These are phyloP conservation scores for Cydia pomonella DNA, from an alignment of 1,140 invertebrate genomes.

Conservation along the genomic window DNA sequence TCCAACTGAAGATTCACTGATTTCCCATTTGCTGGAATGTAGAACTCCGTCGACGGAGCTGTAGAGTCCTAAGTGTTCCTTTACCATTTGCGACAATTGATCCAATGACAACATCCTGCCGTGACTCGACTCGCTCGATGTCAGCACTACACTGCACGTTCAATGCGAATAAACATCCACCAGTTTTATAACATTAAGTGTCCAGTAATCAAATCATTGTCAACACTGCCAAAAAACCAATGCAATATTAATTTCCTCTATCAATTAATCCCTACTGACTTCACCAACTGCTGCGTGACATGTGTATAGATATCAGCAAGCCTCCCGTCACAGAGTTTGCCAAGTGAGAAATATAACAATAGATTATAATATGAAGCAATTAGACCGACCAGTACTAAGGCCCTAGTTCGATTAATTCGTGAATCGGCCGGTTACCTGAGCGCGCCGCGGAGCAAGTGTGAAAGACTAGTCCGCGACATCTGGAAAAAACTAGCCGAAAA, in stretches of 20 bases:
- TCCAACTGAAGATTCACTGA: constrained; percentile 80
- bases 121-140: constrained; percentile 59
- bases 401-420: constrained; percentile 28
- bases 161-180: constrained; percentile 65
- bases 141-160: constrained; percentile 69
- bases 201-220: constrained; percentile 55
- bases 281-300: constrained; percentile 53
- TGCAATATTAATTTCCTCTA: constrained; percentile 56
- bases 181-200: constrained; percentile 69
- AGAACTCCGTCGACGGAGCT: constrained; percentile 45
- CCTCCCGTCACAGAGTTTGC: constrained; percentile 54
- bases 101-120: constrained; percentile 77
- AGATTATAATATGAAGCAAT: constrained; percentile 21
- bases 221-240: constrained; percentile 59
- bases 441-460: constrained; percentile 42
- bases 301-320: constrained; percentile 41
- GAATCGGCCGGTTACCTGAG: constrained; percentile 51
- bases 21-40: constrained; percentile 66
- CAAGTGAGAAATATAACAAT: constrained; percentile 44
- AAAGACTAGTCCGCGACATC: constrained; percentile 58
- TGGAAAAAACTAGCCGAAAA: constrained; percentile 47
- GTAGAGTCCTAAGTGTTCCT: constrained; percentile 65
- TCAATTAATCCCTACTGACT: constrained; percentile 64
- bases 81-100: constrained; percentile 72
- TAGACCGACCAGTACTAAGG: background rate